phyloP scores from a whole-genome alignment of 2,797 vertebrate species.

The Anabacerthia variegaticeps region DNA sequence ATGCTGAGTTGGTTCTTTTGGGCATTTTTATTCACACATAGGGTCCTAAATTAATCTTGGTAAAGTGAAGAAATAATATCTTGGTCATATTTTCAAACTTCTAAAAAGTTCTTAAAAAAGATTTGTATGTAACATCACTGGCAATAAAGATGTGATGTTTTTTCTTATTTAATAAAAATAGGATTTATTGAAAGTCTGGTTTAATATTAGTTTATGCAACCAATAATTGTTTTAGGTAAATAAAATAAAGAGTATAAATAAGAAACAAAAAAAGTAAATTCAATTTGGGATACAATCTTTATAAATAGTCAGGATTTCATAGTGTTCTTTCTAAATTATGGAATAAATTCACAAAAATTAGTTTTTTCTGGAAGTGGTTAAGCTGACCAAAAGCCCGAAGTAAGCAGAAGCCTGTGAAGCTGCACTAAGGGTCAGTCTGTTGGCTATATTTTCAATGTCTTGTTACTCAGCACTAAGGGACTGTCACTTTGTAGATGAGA shows the following conservation, averaged over 20 bases:
- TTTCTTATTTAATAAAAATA: background rate
- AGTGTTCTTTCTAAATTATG: background rate
- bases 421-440: background rate
- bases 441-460: background rate
- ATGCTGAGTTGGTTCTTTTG: background rate
- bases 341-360: background rate
- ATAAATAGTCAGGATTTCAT: background rate
- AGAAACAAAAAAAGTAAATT: background rate
- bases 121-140: background rate
- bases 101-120: background rate
- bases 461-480: background rate
- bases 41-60: background rate
- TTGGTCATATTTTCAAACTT: background rate
- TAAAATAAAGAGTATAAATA: background rate
- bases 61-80: background rate
- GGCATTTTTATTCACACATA: background rate
- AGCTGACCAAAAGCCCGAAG: background rate
- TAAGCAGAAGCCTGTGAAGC: background rate
- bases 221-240: slow-evolving; percentile 12
- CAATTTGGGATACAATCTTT: background rate
- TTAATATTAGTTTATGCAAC: background rate
- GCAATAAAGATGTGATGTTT: background rate
- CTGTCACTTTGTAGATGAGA: background rate
- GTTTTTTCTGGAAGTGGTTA: background rate
- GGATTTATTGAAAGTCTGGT: background rate